Evolutionary conservation across 2,113 vertebrate genomes (phyloP).

Genomic region (Elephantulus edwardii): DNA sequence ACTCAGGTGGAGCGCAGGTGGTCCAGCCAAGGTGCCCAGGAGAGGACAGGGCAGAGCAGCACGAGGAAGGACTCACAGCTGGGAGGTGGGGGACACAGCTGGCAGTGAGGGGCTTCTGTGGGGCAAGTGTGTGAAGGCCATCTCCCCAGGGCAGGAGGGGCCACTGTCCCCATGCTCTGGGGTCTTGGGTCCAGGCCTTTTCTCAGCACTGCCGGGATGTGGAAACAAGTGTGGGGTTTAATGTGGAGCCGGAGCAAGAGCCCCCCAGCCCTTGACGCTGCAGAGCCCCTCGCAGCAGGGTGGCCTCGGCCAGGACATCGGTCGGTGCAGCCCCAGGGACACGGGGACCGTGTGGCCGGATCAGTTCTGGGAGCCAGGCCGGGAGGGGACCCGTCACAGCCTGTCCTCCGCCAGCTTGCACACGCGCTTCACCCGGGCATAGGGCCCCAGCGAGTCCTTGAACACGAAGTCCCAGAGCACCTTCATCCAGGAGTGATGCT

Average conservation of each 20-base stretch:
- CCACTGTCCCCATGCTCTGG: no score
- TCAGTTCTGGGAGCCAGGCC: neutral
- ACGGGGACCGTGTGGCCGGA: neutral
- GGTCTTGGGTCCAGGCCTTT: neutral
- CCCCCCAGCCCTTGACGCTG: neutral
- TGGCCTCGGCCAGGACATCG: fast-evolving
- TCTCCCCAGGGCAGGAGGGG: no score
- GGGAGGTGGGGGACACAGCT: no score
- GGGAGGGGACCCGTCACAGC: conserved; percentile 49
- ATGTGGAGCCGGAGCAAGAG: neutral
- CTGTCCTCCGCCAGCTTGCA: conserved; percentile 87
- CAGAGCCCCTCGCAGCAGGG: neutral
- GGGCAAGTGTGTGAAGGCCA: no score
- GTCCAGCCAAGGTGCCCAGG: no score
- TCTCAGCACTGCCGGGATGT: neutral
- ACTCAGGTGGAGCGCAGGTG: no score
- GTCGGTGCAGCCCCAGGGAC: neutral
- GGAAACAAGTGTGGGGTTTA: neutral
- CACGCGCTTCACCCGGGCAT: conserved; percentile 92
- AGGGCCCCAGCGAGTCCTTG: conserved; percentile 93
- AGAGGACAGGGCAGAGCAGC: no score
- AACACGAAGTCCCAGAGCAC: conserved; percentile 98
- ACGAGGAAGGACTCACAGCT: no score
- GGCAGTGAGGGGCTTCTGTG: no score
- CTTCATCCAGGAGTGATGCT: conserved; percentile 94